These are phyloP conservation scores for Clarias platycephalus DNA, from an alignment of 2,797 vertebrate genomes.

Conservation along the genomic window DNA sequence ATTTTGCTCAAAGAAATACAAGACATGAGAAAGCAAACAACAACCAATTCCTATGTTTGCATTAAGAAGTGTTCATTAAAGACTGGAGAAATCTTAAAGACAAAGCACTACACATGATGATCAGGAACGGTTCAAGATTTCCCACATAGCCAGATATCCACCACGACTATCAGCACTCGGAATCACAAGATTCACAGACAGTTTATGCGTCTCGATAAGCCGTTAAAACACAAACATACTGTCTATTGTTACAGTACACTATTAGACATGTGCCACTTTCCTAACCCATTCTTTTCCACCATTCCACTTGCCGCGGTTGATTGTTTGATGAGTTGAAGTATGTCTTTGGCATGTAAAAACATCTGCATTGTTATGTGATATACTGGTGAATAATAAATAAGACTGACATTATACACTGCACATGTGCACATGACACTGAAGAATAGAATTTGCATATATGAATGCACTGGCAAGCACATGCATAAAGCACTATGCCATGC, in stretches of 20 bases:
- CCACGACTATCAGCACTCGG: background rate
- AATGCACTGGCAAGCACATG: background rate
- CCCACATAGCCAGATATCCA: background rate
- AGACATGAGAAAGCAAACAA: background rate
- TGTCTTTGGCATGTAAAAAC: background rate
- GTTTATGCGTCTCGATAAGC: background rate
- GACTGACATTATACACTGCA: constrained; percentile 1
- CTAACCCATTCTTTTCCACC: background rate
- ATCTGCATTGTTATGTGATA: background rate
- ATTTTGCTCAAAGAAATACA: background rate
- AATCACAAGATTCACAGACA: background rate
- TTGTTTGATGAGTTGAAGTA: too few species aligned
- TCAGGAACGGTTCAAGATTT: background rate
- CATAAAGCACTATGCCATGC: background rate
- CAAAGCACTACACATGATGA: background rate
- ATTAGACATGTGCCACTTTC: background rate
- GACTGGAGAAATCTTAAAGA: background rate
- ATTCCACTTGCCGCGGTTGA: background rate
- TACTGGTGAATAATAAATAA: background rate
- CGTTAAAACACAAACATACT: too few species aligned
- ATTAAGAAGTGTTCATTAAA: background rate
- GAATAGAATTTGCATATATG: background rate
- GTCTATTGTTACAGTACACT: background rate
- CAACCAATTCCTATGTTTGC: background rate
- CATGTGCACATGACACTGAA: constrained; percentile 2